A percentile compares a stretch with the other conserved stretches of the same genome.
These are phyloP conservation scores for Otus sunia DNA, from an alignment of 2,113 vertebrate species.

Conservation along the genomic window DNA sequence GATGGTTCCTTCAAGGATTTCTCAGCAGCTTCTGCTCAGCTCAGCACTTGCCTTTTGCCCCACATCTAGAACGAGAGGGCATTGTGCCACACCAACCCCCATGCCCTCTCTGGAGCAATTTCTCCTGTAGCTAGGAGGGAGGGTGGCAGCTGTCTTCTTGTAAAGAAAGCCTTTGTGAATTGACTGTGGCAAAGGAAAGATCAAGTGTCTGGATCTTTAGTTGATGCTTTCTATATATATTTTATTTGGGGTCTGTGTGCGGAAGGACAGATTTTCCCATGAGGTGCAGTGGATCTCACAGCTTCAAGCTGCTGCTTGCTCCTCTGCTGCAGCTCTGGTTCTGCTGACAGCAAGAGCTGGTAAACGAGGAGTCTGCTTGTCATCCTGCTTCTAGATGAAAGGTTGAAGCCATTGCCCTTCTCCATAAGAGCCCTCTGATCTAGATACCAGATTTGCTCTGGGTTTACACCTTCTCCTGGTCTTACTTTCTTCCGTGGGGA, in stretches of 20 bases:
- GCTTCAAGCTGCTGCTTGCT: neutral
- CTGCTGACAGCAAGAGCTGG: neutral
- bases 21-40: neutral
- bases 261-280: neutral
- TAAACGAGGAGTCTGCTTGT: neutral
- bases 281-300: neutral
- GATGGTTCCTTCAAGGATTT: neutral
- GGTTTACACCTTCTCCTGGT: neutral
- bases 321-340: neutral
- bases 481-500: neutral
- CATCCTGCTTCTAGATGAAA: neutral
- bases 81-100: neutral
- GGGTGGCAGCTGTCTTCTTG: neutral
- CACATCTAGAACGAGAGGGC: fast-evolving
- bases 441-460: neutral
- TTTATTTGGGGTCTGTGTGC: neutral
- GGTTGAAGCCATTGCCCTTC: neutral
- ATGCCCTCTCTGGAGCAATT: fast-evolving
- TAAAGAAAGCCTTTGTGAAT: neutral
- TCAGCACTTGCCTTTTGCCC: neutral
- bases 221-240: fast-evolving
- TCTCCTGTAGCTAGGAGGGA: neutral
- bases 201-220: neutral
- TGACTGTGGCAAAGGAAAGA: neutral
- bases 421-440: neutral